Evolutionary conservation across 2,797 vertebrate species (phyloP).

Genomic region (Chelonia mydas): DNA sequence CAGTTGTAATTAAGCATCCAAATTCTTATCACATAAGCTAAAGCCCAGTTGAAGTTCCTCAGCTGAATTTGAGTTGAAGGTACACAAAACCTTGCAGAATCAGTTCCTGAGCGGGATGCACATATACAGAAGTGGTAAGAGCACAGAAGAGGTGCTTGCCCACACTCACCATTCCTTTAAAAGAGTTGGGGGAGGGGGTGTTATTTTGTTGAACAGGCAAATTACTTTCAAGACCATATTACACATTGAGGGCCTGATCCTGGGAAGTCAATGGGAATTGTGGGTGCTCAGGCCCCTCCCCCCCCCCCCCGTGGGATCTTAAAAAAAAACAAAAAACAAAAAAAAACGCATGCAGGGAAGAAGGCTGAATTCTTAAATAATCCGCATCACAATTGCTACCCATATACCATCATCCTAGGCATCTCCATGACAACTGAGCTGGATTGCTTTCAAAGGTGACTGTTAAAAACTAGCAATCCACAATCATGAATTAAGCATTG

Average conservation of each 20-base stretch:
- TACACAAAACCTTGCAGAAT: fast-evolving
- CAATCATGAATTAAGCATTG: conserved; percentile 48
- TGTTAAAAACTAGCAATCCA: conserved; percentile 42
- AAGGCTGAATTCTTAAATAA: conserved; percentile 32
- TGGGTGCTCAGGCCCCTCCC: not conserved
- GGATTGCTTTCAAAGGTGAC: not conserved
- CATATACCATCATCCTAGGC: not conserved
- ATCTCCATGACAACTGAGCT: conserved; percentile 66
- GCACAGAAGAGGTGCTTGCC: fast-evolving
- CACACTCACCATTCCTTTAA: not conserved
- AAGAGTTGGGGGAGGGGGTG: fast-evolving
- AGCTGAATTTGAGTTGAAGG: not conserved
- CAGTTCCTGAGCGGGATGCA: fast-evolving
- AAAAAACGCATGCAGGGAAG: conserved; percentile 37
- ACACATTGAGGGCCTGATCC: not conserved
- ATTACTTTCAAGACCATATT: not conserved
- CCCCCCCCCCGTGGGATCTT: not conserved
- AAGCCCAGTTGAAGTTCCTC: conserved; percentile 36
- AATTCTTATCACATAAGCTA: conserved; percentile 53
- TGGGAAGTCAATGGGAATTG: not conserved
- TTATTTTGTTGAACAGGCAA: not conserved
- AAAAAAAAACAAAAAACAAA: not conserved
- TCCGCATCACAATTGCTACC: not conserved
- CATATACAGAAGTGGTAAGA: not conserved
- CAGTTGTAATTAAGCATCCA: conserved; percentile 61